phyloP scores from a whole-genome alignment of 2,113 vertebrate genomes.

The Ptyas mucosa region DNA sequence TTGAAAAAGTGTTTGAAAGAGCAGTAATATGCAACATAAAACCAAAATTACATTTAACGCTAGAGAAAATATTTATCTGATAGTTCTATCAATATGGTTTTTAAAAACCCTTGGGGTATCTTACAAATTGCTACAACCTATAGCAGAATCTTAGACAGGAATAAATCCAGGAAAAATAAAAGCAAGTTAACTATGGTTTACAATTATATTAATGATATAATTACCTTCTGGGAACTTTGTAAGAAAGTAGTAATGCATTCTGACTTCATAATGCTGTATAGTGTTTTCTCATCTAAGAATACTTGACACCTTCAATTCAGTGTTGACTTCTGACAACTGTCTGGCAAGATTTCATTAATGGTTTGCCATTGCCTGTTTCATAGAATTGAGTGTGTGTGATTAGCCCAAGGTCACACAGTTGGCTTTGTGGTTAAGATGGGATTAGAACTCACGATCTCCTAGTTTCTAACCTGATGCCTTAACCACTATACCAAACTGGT shows the following conservation, averaged over 20 bases:
- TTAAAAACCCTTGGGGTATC: background rate
- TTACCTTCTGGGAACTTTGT: constrained; percentile 15
- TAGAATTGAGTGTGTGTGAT: background rate
- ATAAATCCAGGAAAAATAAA: background rate
- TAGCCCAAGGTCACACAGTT: background rate
- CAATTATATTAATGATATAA: constrained; percentile 19
- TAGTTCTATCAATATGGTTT: background rate
- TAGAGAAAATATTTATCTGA: background rate
- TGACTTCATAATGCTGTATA: constrained; percentile 22
- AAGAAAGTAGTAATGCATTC: background rate
- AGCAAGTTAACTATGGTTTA: constrained; percentile 9
- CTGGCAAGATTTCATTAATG: background rate
- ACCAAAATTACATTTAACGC: background rate
- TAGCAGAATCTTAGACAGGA: background rate
- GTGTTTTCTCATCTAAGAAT: background rate
- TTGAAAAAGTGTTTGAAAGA: background rate
- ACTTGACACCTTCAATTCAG: background rate
- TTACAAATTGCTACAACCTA: background rate
- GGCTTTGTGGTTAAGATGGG: background rate
- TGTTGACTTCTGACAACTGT: background rate
- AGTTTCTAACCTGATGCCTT: background rate
- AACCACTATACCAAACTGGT: background rate
- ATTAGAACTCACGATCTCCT: background rate
- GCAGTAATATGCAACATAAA: background rate
- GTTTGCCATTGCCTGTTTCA: background rate